Evolutionary conservation across 2,797 vertebrate species (phyloP), one percentile per base, ranked within the genome.

Genomic region (Tolypeutes matacus): DNA sequence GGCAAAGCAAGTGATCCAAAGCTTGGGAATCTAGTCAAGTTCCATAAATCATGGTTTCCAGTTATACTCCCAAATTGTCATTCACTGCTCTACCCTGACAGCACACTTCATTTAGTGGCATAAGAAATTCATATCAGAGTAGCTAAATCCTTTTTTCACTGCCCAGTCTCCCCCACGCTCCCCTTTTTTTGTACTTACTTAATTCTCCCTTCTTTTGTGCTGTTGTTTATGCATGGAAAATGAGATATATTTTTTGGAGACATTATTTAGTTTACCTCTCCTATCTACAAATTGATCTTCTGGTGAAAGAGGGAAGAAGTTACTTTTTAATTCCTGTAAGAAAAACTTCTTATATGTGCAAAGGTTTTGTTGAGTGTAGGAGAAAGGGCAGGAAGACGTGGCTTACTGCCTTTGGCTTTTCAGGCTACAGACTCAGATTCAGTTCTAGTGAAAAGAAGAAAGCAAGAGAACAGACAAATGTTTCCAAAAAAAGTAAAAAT

Each of bases 371-470:
- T 27, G 9, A 20, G 21, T 73, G 60, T 51, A 70, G 39, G 34
- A 88, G 64, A 88, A 73, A 5, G 18, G 49, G 3, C 46, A 72
- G 76, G 70, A 83, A 87, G 58, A 72, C 18, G 34, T 36, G 8
- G 12, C 62, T 94, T 58, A 49, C 69, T 91, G 60, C 12, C 11
- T 83, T 80, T 13, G 9, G 17, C 42, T 95, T 89, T 84, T 69
- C 21, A 88, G 56, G 23, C 84, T 96, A 20, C 31, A 84, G 27
- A 70, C 62, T 92, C 36, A 80, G 77, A 92, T 67, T 91, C 64
- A 73, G 0, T 62, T 87, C 29, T 64, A 51, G 69, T 56, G 27
- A 14, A 76, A 78, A 75, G 56, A 86, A 78, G 46, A 91, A 82
- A 75, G 49, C n/a, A 51, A 65, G n/a, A 84, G 60, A 62, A 64